Evolutionary conservation across 92 coral and sea anemone genomes (phyloP), one percentile per base, ranked within the genome.

Genomic region (Epizoanthus illoricatus): DNA sequence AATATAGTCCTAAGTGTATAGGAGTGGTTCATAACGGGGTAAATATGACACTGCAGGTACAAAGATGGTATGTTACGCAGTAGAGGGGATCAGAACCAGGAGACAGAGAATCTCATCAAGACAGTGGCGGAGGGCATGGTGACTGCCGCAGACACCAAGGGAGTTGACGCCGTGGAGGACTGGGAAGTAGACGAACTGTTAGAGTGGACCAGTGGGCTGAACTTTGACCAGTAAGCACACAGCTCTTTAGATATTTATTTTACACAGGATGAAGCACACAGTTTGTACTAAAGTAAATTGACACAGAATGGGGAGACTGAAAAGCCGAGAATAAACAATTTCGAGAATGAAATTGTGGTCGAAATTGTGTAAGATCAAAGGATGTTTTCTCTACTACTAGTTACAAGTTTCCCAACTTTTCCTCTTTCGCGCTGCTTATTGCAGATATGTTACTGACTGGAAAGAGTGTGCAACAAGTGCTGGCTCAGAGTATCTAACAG

Each of bases 131-230:
- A 90, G 83, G 99, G 96, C 62, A 93, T 96, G 92, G 87, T 91
- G 17, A 80, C 75, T 40, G 93, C 92, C 49, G 88, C 99, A 9
- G 99, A 96, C 18, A 71, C 85, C 39, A 89, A 87, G 60, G 98
- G 98, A 12, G 86, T 76, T 43, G 97, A 93, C 60, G 98, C 94
- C 59, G 97, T 95, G 76, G 97, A 95, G 66, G 98, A 95, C 87
- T 95, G 98, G 98, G 98, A 95, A 83, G 98, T 95, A 36, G 98
- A 95, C 68, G 98, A 95, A 80, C 93, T 95, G 7, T 86, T 95
- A 87, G 97, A 95, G 73, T 95, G 98, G 98, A 95, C 98, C 3
- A 95, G 80, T 80, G 98, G 97, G 64, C 87, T 95, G 45, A 95
- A 95, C 56, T 95, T 95, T 76, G 98, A 95, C 69, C 81, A 90